Evolutionary conservation across 2,797 vertebrate genomes (phyloP).

Genomic region (Carduelis carduelis): DNA sequence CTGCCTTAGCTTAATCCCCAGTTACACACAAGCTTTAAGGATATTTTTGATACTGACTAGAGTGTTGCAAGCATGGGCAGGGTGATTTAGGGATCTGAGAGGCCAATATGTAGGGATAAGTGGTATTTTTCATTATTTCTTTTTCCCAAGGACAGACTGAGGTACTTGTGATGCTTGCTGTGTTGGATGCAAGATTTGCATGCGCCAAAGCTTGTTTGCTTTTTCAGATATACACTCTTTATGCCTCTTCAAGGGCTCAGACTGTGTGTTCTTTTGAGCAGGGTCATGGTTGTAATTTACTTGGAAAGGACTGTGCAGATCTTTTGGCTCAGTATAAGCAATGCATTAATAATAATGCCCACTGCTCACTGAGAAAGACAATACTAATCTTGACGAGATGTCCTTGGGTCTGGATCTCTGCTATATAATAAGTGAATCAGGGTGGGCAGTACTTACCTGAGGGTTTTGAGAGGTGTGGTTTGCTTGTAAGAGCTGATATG

Average conservation of each 20-base stretch:
- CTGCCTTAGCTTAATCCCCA: background rate
- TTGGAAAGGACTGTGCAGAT: background rate
- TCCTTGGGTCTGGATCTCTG: background rate
- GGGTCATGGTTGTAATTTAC: background rate
- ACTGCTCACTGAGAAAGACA: background rate
- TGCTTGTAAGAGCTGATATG: constrained; percentile 6
- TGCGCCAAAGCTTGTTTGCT: background rate
- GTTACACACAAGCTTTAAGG: background rate
- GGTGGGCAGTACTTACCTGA: background rate
- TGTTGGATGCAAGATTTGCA: background rate
- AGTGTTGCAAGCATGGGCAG: background rate
- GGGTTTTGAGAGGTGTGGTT: constrained; percentile 51
- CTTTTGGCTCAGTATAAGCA: background rate
- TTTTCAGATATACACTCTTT: background rate
- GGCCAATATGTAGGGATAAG: background rate
- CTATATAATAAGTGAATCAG: background rate
- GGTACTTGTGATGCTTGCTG: background rate
- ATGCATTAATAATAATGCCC: background rate
- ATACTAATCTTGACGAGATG: background rate
- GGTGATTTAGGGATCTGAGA: background rate
- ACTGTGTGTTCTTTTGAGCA: background rate
- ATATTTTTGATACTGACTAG: background rate
- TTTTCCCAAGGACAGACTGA: background rate
- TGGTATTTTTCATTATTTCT: background rate
- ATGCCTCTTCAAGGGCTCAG: background rate